phyloP scores from a whole-genome alignment of 2,797 vertebrate genomes.

The Acridotheres tristis region DNA sequence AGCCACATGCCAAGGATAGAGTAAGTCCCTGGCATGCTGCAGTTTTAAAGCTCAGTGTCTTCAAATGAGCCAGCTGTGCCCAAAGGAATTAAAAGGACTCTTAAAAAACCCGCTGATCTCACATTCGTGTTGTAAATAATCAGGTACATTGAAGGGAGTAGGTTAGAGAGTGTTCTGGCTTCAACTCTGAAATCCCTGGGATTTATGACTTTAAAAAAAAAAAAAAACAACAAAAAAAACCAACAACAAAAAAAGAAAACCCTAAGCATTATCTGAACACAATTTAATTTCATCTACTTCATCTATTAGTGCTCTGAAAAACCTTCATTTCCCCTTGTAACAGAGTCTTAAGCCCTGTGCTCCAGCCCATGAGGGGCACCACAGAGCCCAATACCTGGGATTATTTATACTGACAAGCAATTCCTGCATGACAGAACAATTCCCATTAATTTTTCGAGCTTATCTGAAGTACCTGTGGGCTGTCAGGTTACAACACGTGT shows the following conservation, averaged over 20 bases:
- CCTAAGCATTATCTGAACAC: conserved; percentile 33
- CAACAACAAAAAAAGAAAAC: background rate
- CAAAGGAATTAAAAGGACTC: background rate
- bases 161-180: background rate
- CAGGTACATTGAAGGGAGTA: background rate
- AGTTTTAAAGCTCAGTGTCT: background rate
- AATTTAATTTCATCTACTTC: conserved; percentile 55
- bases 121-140: background rate
- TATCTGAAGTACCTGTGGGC: conserved; percentile 23
- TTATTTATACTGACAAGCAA: background rate
- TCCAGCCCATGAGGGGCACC: background rate
- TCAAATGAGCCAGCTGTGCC: background rate
- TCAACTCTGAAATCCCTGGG: conserved; percentile 50
- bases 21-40: background rate
- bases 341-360: background rate
- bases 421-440: background rate
- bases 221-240: background rate
- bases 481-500: background rate
- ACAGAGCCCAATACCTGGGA: background rate
- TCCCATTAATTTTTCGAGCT: background rate
- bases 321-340: conserved; percentile 48
- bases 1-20: background rate
- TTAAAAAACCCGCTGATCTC: background rate
- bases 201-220: conserved; percentile 31
- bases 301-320: background rate